Evolutionary conservation across 2,888 invertebrate species (phyloP).

Genomic region (Itoplectis maculator): DNA sequence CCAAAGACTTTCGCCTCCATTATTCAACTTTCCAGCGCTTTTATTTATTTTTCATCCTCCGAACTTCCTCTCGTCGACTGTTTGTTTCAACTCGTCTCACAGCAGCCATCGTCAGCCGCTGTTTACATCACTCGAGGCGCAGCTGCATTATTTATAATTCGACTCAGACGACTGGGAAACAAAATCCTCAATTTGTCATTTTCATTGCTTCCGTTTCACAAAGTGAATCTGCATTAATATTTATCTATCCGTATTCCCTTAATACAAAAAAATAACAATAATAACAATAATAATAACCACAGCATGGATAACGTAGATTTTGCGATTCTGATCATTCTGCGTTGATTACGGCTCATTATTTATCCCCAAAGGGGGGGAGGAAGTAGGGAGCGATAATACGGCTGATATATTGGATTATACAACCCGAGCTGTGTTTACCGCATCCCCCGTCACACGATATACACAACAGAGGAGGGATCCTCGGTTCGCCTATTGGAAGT

Average conservation of each 20-base stretch:
- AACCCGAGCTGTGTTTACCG: slow-evolving; percentile 5
- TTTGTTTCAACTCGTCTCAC: neutral
- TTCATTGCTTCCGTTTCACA: neutral
- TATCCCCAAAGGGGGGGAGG: neutral
- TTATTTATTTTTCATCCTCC: slow-evolving; percentile 5
- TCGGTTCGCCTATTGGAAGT: neutral
- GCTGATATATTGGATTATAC: slow-evolving; percentile 18
- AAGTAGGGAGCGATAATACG: neutral
- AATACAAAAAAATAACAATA: too few species aligned
- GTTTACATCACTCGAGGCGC: too few species aligned
- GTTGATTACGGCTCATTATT: slow-evolving; percentile 20
- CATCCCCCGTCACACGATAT: neutral
- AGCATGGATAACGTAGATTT: neutral
- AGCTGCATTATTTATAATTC: too few species aligned
- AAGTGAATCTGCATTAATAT: too few species aligned
- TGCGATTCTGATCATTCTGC: too few species aligned
- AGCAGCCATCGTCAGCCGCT: neutral
- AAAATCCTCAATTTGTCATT: too few species aligned
- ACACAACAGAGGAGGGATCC: too few species aligned
- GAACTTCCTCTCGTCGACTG: neutral
- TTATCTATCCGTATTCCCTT: too few species aligned
- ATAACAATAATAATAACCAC: neutral
- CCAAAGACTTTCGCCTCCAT: slow-evolving; percentile 11
- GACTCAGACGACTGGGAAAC: too few species aligned
- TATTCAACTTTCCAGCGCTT: slow-evolving; percentile 26